A percentile compares a stretch with the other conserved stretches of the same genome.
Evolutionary conservation across 2,797 vertebrate species (phyloP).

Genomic region (Cheirogaleus major): DNA sequence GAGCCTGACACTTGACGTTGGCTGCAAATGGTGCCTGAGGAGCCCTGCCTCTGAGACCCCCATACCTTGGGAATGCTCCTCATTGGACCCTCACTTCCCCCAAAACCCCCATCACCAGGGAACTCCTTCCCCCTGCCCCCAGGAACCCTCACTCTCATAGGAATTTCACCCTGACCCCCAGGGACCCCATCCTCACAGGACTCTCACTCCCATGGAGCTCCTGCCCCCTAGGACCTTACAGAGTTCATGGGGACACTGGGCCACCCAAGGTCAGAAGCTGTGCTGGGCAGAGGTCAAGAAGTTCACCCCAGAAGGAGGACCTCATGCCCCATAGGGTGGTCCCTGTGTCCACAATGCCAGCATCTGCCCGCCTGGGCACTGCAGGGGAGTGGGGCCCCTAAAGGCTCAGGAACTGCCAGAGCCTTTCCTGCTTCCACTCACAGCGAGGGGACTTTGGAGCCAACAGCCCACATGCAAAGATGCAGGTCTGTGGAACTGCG

Average conservation of each 20-base stretch:
- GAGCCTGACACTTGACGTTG: neutral
- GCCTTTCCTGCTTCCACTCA: neutral
- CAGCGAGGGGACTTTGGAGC: neutral
- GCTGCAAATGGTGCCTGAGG: neutral
- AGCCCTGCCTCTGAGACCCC: neutral
- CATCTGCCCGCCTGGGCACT: neutral
- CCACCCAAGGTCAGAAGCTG: neutral
- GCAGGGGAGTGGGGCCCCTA: neutral
- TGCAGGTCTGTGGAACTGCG: neutral
- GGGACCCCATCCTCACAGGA: neutral
- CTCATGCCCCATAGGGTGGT: neutral
- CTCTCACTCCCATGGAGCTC: too few relatives aligned
- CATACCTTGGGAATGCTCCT: neutral
- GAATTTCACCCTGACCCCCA: neutral
- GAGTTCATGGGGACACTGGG: neutral
- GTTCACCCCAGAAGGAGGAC: neutral
- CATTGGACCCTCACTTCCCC: neutral
- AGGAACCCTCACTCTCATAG: neutral
- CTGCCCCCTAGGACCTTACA: neutral
- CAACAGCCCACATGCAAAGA: neutral
- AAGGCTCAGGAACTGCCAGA: too few relatives aligned
- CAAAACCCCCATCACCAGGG: too few relatives aligned
- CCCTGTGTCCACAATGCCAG: neutral
- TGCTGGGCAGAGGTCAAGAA: neutral
- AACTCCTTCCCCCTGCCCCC: neutral